Evolutionary conservation across 2,888 invertebrate genomes (phyloP), one percentile per base, ranked within the genome.

Genomic region (Syrista parreyssii): DNA sequence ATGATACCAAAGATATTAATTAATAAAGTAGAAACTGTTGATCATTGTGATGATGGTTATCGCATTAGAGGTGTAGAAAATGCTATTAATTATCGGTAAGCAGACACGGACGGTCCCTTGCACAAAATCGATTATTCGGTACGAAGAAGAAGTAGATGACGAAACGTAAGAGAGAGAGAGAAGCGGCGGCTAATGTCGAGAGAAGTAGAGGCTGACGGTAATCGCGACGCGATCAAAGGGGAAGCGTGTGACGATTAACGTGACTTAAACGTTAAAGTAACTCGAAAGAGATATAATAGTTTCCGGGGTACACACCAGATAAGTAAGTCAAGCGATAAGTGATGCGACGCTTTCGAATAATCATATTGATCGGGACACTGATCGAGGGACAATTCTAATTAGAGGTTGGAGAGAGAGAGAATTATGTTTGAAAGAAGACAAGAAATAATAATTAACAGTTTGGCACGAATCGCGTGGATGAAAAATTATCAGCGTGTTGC

Each of bases 1-100:
- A 89, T 82, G 84, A 90, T 90, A 91, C 91, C 90, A 91, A 91
- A 91, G 90, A 91, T 89, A 87, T 88, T 89, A 86, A 86, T 84
- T 84, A 83, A 81, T 88, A 85, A 86, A 87, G 80, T 87, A 88
- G 83, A 82, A 85, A 86, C 83, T 85, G 86, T 88, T 88, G 86
- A 84, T 87, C 84, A 86, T 89, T 86, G 86, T 84, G 88, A 89
- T 86, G 88, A 86, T 89, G 85, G 86, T 86, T 84, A 86, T 55
- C 23, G 9, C 23, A 23, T 88, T 87, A 83, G 82, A 87, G 84
- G 87, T 88, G 89, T 89, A 90, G 89, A 90, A 89, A 86, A 84
- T 81, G 82, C 79, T 84, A 85, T 84, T 83, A 76, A 74, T 80
- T 82, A 82, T 71, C 78, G 80, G 68, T 78, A 78, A 73, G 68